Evolutionary conservation across 2,113 vertebrate genomes (phyloP), one percentile per base, ranked within the genome.

Genomic region (Cottus gobio): DNA sequence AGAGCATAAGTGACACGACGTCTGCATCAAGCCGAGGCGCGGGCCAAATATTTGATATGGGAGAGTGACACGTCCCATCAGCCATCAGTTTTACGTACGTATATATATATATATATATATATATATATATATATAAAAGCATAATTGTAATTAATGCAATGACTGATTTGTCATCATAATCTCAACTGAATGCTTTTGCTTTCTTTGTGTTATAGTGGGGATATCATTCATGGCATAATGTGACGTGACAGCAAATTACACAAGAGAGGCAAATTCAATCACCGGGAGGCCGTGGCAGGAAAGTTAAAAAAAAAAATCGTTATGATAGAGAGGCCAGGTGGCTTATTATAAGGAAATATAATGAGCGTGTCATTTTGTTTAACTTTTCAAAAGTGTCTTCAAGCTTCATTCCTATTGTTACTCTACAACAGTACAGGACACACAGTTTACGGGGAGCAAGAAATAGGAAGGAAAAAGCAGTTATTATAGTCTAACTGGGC

Each of bases 91-190:
- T 74, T 54, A n/a, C 60, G 42, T 44, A 2, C 3, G 1, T 42
- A 3, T 42, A 13, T 42, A 13, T 42, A 13, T 39, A 39, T 39
- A 39, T 11, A 39, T 39, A 39, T 39, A 39, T 36, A 36, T 36
- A 36, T 36, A 36, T 36, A 36, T 36, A 36, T 36, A 36, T 7
- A 36, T 7, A 36, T 36, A 50, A 39, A 63, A 61, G 46, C 48
- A 66, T 48, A 57, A 73, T 84, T 71, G 57, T 78, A 82, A 86
- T 84, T 36, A 89, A 81, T 82, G 82, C 60, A 80, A 74, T 90
- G 89, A 91, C 87, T 87, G 84, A 89, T 85, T 83, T 83, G 83
- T 85, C 87, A 83, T 83, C 82, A 68, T 71, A 81, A 87, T 85
- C 62, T 78, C 36, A 67, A 58, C n/a, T 82, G 87, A 82, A 80